These are phyloP conservation scores for Theonella swinhoei DNA, from an alignment of 37 sponge, comb jelly and placozoan species.

Conservation along the genomic window DNA sequence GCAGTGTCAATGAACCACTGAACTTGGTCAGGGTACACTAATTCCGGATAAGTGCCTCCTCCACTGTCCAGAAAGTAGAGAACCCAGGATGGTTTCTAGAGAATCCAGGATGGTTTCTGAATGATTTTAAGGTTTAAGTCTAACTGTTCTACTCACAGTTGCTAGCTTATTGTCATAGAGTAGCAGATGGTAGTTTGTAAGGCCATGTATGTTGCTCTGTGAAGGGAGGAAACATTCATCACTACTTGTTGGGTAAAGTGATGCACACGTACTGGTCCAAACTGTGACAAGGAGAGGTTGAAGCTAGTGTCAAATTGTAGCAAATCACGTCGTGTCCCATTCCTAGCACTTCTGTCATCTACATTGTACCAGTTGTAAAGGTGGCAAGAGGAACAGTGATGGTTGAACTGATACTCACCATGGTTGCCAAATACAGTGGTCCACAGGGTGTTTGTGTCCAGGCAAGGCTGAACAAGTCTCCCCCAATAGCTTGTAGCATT, in stretches of 20 bases:
- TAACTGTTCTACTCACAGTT: background rate
- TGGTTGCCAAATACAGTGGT: conserved; percentile 69
- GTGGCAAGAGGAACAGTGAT: background rate
- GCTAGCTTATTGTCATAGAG: background rate
- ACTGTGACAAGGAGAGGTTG: conserved; percentile 26
- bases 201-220: conserved; percentile 25
- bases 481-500: conserved; percentile 64
- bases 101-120: conserved; percentile 15
- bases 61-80: conserved; percentile 67
- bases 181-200: conserved; percentile 42
- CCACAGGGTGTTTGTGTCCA: conserved; percentile 42
- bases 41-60: conserved; percentile 48
- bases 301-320: conserved; percentile 26
- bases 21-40: conserved; percentile 53
- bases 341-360: conserved; percentile 28
- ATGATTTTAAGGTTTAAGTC: background rate
- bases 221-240: too few relatives aligned
- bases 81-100: conserved; percentile 19
- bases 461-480: conserved; percentile 44
- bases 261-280: too few relatives aligned
- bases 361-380: background rate
- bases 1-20: conserved; percentile 28
- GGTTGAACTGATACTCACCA: conserved; percentile 17
- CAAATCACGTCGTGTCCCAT: conserved; percentile 23
- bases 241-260: too few relatives aligned